Percentiles rank a stretch among this genome's conserved stretches.
phyloP scores from a whole-genome alignment of 1,140 invertebrate species.

The Ostrea edulis region DNA sequence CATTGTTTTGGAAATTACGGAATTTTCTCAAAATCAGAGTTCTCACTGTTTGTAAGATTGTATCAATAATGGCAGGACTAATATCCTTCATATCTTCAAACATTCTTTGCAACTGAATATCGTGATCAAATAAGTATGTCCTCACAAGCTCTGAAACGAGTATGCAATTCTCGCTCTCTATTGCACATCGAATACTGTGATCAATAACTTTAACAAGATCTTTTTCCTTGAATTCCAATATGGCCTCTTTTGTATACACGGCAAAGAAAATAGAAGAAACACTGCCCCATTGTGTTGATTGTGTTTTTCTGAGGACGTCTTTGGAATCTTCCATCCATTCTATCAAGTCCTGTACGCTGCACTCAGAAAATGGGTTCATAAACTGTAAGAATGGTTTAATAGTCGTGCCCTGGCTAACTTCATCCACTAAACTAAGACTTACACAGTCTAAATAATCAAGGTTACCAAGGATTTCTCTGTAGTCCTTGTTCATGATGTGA shows the following conservation, averaged over 20 bases:
- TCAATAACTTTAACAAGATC: neutral
- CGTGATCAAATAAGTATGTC: neutral
- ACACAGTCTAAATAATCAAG: neutral
- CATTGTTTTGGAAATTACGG: neutral
- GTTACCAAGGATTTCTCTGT: neutral
- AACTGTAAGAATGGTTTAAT: too few species aligned
- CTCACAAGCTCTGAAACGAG: neutral
- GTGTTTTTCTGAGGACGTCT: neutral
- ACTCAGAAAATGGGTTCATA: neutral
- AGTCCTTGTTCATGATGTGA: neutral
- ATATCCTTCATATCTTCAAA: too few species aligned
- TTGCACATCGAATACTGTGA: neutral
- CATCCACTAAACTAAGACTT: too few species aligned
- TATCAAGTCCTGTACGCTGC: neutral
- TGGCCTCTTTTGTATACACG: neutral
- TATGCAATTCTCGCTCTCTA: too few species aligned
- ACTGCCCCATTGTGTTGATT: neutral
- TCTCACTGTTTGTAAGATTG: neutral
- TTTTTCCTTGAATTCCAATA: neutral
- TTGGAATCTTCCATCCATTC: neutral
- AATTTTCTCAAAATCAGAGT: neutral
- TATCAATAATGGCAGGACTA: neutral
- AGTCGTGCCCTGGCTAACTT: neutral
- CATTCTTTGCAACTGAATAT: neutral
- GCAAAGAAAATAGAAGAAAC: neutral